Conservation (phyloP, 92 coral and sea anemone genomes). For the Heteractis magnifica region DNA sequence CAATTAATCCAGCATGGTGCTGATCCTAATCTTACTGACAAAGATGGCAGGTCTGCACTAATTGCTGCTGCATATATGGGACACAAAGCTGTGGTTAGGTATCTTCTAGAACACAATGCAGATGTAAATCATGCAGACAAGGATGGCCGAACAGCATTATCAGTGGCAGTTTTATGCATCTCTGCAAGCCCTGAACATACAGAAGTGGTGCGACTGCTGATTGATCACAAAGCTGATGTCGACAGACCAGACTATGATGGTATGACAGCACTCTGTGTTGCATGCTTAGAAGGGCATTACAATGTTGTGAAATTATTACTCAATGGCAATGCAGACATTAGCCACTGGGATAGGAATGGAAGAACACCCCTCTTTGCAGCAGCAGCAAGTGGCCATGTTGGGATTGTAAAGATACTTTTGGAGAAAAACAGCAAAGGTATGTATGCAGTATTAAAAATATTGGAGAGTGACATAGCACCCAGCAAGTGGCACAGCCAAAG, state of each 20-base stretch:
- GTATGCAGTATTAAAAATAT: background rate
- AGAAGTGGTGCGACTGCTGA: conserved; percentile 72
- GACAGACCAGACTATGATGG: conserved; percentile 98
- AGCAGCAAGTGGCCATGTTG: conserved; percentile 92
- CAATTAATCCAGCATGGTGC: conserved; percentile 92
- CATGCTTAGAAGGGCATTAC: conserved; percentile 87
- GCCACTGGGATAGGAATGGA: conserved; percentile 99
- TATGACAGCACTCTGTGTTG: conserved; percentile 87
- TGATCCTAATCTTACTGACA: conserved; percentile 83
- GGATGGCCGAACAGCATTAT: conserved; percentile 95
- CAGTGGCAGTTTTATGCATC: conserved; percentile 87
- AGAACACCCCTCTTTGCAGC: conserved; percentile 97
- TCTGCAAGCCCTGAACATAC: conserved; percentile 75
- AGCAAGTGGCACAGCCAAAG: no score
- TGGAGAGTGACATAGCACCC: background rate
- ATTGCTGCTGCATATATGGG: conserved; percentile 99
- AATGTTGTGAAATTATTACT: conserved; percentile 74
- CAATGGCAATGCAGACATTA: conserved; percentile 77
- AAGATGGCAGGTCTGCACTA: conserved; percentile 93
- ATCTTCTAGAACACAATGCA: conserved; percentile 82
- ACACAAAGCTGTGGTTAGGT: conserved; percentile 75
- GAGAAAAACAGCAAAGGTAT: conserved; percentile 69
- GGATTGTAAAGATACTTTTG: conserved; percentile 70
- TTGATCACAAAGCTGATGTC: conserved; percentile 73
- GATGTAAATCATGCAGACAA: conserved; percentile 90